Base-by-base conservation (phyloP, 92 coral and sea anemone species). In the Epizoanthus illoricatus region DNA sequence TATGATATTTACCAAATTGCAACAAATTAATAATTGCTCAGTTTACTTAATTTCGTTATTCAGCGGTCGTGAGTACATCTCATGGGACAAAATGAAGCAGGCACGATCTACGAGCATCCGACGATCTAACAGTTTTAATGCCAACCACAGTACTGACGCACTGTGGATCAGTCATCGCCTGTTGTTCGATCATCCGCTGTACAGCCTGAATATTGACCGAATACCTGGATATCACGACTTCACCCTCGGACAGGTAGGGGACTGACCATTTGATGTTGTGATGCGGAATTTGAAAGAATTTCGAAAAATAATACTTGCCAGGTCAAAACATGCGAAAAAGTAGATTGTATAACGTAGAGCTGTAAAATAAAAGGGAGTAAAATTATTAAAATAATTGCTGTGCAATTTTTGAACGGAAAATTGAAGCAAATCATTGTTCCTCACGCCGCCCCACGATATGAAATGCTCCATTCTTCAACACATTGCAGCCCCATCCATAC, bases 191-290 rank as follows among this genome's bases (percentile, higher is more conserved):
- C 92, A 90, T 67, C 95, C 95, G 43, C 93, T 96, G 76, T 96
- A 96, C 80, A 97, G 99, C 66, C 98, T 89, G 55, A 96, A 96
- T 76, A 87, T 90, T 39, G 99, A 96, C 63, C 90, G 99, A 75
- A 92, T 96, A 62, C 86, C 89, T 62, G 98, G 99, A 52, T 94
- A 94, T 73, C 97, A 96, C 69, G 95, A 92, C 73, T 96, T 86
- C 88, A 88, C 96, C 28, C 71, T 93, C 76, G 99, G 99, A 68
- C 99, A 96, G 92, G 99, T 96, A 89, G 69, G 70, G 5, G 23
- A 13, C 54, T 45, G 21, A 42, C 13, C 41, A 8, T 45, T 28
- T 54, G 70, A 73, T 58, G 18, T 70, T 24, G 33, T 36, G 16
- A 1, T 64, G 20, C 21, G 15, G 43, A 7, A 49, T 80, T 28